Conservation (phyloP, 2,888 invertebrate genomes). For the Saturnia pavonia region DNA sequence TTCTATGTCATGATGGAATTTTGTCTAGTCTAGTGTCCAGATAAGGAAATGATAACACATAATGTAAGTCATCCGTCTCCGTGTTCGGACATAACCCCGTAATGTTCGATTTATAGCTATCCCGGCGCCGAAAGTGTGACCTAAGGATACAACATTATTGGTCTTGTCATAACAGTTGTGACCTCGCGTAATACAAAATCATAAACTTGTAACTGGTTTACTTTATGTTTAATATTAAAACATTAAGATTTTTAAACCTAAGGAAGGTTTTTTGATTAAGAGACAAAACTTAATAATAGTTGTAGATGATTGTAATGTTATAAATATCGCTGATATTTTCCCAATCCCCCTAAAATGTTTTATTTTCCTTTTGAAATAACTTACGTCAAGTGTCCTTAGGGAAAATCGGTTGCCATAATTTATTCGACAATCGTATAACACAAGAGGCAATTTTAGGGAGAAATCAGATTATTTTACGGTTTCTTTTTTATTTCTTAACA, state of each 20-base stretch:
- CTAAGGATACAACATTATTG: slow-evolving; percentile 15
- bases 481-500: background rate
- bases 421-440: background rate
- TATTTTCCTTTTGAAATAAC: slow-evolving; percentile 2
- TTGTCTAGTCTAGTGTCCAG: background rate
- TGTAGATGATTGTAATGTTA: background rate
- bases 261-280: background rate
- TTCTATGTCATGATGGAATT: background rate
- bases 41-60: slow-evolving; percentile 9
- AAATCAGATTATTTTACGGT: background rate
- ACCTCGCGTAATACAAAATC: background rate
- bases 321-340: background rate
- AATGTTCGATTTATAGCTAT: slow-evolving; percentile 20
- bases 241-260: background rate
- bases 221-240: background rate
- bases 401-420: background rate
- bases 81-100: slow-evolving; percentile 15
- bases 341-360: background rate
- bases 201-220: background rate
- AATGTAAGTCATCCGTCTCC: slow-evolving; percentile 13
- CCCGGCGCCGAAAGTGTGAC: slow-evolving; percentile 19
- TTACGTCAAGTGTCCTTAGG: background rate
- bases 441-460: background rate
- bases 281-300: background rate
- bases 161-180: background rate